Evolutionary conservation across 2,797 vertebrate genomes (phyloP).

Genomic region (Bovichtus diacanthus): DNA sequence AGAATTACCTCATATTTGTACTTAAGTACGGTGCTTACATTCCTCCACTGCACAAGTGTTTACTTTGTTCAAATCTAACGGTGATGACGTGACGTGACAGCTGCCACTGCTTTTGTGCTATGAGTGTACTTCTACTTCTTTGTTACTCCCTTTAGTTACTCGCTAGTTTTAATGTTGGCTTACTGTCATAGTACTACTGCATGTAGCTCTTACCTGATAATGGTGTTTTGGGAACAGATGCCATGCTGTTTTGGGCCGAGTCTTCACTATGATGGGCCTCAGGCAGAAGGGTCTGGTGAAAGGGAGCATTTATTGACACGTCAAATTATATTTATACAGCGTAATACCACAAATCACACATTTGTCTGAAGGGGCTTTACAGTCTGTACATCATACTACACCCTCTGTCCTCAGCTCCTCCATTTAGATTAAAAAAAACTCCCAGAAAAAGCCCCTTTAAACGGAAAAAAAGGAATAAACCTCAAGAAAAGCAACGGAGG

Average conservation of each 20-base stretch:
- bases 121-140: background rate
- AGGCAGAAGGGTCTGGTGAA: conserved; percentile 68
- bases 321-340: background rate
- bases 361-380: background rate
- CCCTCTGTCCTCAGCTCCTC: background rate
- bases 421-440: background rate
- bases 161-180: background rate
- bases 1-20: too few relatives aligned
- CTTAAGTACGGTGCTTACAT: too few relatives aligned
- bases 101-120: background rate
- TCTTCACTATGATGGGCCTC: conserved; percentile 73
- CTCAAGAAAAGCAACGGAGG: background rate
- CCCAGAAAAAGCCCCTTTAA: background rate
- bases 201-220: conserved; percentile 69
- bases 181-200: background rate
- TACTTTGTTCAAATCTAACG: background rate
- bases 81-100: background rate
- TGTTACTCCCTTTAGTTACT: background rate
- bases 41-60: background rate
- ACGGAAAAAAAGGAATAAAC: background rate
- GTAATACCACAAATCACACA: background rate
- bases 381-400: background rate
- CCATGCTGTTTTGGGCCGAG: conserved; percentile 72
- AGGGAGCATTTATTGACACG: conserved; percentile 10
- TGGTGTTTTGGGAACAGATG: conserved; percentile 71